These are phyloP conservation scores for Podotricha telesiphe DNA, from an alignment of 2,888 invertebrate species.

Conservation along the genomic window DNA sequence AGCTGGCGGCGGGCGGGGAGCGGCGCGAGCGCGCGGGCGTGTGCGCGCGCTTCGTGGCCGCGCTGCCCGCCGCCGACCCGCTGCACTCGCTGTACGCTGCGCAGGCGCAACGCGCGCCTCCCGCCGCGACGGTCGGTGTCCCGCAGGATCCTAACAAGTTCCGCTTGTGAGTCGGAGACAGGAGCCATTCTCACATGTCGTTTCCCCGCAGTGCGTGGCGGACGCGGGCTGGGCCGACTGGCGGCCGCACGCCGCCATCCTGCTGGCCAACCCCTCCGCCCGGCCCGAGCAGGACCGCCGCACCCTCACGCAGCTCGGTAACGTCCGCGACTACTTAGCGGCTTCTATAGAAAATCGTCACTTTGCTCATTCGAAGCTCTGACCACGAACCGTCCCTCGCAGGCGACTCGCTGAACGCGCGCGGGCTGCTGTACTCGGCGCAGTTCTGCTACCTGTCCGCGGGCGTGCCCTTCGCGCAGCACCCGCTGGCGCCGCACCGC, in stretches of 20 bases:
- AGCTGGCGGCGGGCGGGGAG: slow-evolving; percentile 92
- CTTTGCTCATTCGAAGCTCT: too few relatives aligned
- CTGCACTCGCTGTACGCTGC: slow-evolving; percentile 97
- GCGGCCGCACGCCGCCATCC: slow-evolving; percentile 98
- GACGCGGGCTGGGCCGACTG: slow-evolving; percentile 95
- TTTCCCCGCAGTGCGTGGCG: slow-evolving; percentile 81
- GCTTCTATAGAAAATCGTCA: too few relatives aligned
- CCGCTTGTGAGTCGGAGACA: too few relatives aligned
- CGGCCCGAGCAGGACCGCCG: slow-evolving; percentile 90
- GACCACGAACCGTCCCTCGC: too few relatives aligned
- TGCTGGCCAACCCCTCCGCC: slow-evolving; percentile 92
- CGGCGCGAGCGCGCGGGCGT: slow-evolving; percentile 93
- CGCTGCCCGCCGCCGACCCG: slow-evolving; percentile 92
- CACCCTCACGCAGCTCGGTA: slow-evolving; percentile 88
- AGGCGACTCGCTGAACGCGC: slow-evolving; percentile 88
- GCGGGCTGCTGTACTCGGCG: slow-evolving; percentile 94
- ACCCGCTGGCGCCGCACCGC: slow-evolving; percentile 60
- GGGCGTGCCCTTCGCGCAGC: slow-evolving; percentile 84
- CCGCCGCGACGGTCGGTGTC: slow-evolving; percentile 57
- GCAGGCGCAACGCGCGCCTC: slow-evolving; percentile 92
- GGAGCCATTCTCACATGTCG: too few relatives aligned
- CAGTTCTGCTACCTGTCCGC: slow-evolving; percentile 98
- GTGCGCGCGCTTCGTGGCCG: slow-evolving; percentile 94
- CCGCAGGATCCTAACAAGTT: too few relatives aligned
- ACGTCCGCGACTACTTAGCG: too few relatives aligned